Conservation (phyloP, 2,888 invertebrate species). For the Nemoura dubitans region DNA sequence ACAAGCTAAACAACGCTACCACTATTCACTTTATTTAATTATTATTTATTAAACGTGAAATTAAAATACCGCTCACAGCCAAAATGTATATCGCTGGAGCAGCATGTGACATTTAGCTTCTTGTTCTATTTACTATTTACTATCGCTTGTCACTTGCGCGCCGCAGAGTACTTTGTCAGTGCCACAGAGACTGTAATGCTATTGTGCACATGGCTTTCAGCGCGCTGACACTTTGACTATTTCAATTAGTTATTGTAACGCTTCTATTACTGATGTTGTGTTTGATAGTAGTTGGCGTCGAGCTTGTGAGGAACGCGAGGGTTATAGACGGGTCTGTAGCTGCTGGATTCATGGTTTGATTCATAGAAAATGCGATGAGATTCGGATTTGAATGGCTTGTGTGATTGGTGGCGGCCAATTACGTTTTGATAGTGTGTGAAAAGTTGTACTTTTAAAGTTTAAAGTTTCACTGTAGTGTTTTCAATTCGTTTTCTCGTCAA, state of each 20-base stretch:
- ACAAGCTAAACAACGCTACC: too few relatives aligned
- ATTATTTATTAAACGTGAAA: not conserved
- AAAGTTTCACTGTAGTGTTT: not conserved
- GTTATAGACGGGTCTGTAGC: not conserved
- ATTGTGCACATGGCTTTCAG: not conserved
- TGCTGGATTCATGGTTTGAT: not conserved
- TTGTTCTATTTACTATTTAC: slow-evolving; percentile 7
- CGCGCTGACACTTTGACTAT: not conserved
- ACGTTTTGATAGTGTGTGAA: not conserved
- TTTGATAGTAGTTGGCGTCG: not conserved
- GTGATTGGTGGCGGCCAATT: not conserved
- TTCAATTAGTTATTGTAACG: not conserved
- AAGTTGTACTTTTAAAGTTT: not conserved
- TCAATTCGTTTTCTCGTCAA: not conserved
- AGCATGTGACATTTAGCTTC: not conserved
- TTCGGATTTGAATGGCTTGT: not conserved
- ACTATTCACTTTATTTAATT: not conserved
- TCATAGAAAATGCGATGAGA: not conserved
- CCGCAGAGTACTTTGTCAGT: not conserved
- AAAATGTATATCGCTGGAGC: not conserved
- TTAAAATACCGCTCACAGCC: not conserved
- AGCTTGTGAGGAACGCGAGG: not conserved
- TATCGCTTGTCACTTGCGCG: not conserved
- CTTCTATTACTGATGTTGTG: slow-evolving; percentile 7
- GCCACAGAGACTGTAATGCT: not conserved